Conservation (phyloP, 2,888 invertebrate genomes). For the Andrena bicolor region DNA sequence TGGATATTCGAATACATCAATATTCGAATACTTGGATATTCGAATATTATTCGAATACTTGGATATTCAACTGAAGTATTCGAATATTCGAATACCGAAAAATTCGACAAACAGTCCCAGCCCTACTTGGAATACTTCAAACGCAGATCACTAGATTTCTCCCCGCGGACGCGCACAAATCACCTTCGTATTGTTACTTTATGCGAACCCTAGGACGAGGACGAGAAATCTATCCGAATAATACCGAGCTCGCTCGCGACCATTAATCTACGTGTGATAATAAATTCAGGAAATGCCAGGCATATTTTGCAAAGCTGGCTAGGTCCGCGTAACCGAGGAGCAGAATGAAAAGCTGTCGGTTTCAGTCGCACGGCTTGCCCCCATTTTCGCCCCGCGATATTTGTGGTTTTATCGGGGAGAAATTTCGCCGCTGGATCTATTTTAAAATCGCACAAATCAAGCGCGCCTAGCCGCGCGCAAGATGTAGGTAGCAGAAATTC, state of each 20-base stretch:
- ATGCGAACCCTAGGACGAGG: not conserved
- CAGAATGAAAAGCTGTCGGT: constrained; percentile 51
- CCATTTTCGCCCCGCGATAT: constrained; percentile 3
- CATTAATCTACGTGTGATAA: constrained; percentile 48
- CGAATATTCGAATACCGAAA: no score
- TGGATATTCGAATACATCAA: no score
- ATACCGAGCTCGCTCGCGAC: constrained; percentile 6
- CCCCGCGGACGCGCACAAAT: not conserved
- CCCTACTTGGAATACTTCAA: not conserved
- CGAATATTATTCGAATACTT: no score
- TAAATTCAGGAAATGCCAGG: constrained; percentile 41
- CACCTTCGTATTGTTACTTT: not conserved
- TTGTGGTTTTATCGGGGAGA: constrained; percentile 38
- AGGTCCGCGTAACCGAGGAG: not conserved
- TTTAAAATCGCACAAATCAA: constrained; percentile 49
- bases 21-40: no score
- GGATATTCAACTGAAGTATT: no score
- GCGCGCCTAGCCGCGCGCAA: constrained; percentile 18
- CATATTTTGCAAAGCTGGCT: constrained; percentile 34
- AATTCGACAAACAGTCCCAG: no score
- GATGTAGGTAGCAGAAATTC: constrained; percentile 18
- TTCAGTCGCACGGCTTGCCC: constrained; percentile 4
- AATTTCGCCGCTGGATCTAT: constrained; percentile 34
- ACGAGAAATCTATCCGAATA: constrained; percentile 6
- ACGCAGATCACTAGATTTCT: not conserved